Base-by-base conservation (phyloP, 1,140 invertebrate species). In the Temnothorax curvispinosus region DNA sequence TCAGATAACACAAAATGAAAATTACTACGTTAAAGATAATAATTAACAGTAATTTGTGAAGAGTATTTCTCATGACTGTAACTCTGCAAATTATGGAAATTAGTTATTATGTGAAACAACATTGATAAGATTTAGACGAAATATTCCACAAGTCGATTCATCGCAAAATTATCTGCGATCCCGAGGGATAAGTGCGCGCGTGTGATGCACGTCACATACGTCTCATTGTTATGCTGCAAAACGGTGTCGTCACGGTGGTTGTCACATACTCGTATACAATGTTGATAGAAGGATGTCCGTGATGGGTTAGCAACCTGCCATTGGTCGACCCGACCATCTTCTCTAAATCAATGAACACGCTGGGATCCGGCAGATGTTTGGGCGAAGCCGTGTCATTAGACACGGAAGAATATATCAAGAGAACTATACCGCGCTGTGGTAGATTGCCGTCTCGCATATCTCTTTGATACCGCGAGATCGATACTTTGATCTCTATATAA, bases 271-370 rank as follows among this genome's bases (percentile, higher is more conserved):
- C 67, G 54, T 58, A 27, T 27, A 38, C 67, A 74, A 84, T 84
- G 80, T 84, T 84, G 80, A 84, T 84, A 44, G 80, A 84, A 84
- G 54, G 69, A 60, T 84, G 44, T 52, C 69, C 41, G 44, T 62
- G 80, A 84, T 75, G 69, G 80, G 69, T 75, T 84, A 75, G 60
- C 80, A 84, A 84, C 54, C 80, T 84, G 54, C 80, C 38, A 81
- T 56, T 52, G 77, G 32, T 21, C 75, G n/a, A 71, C 44, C 56
- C 82, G 9, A 71, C 72, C 75, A 56, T 75, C 72, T 86, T 64
- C 64, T 85, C 62, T 76, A 69, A 85, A 71, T 85, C 82, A 87
- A 87, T 87, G 74, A 60, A 85, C 82, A 77, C 54, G 21, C 64
- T 71, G 50, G 72, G 82, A 69, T 44, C 72, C 32, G 27, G 32